Conservation (phyloP, 2,797 vertebrate species). For the Parambassis ranga region DNA sequence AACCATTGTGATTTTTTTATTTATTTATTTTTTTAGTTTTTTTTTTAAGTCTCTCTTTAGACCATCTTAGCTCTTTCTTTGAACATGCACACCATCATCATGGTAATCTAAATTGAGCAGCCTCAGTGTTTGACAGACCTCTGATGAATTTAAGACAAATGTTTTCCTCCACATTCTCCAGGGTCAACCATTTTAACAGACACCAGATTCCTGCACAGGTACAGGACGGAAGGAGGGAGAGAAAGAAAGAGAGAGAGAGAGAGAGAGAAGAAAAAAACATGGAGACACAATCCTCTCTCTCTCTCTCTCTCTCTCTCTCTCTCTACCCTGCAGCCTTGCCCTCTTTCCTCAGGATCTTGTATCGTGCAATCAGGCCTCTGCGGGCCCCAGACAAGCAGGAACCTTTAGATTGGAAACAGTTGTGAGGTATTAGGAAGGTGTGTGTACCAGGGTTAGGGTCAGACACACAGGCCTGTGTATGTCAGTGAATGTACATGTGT, state of each 20-base stretch:
- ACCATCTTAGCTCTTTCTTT: not conserved
- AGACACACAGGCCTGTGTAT: constrained; percentile 50
- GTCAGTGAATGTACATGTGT: constrained; percentile 34
- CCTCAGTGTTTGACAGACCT: constrained; percentile 58
- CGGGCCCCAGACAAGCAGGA: constrained; percentile 84
- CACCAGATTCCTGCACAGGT: constrained; percentile 70
- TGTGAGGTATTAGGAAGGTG: constrained; percentile 82
- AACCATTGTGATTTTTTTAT: too few relatives aligned
- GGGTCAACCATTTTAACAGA: constrained; percentile 52
- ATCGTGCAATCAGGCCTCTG: constrained; percentile 82
- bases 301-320: constrained; percentile 24
- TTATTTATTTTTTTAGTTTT: too few relatives aligned
- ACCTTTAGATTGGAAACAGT: constrained; percentile 88
- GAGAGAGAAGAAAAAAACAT: constrained; percentile 27
- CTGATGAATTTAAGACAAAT: constrained; percentile 63
- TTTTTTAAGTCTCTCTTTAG: too few relatives aligned
- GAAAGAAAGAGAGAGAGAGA: constrained; percentile 31
- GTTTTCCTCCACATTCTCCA: constrained; percentile 58
- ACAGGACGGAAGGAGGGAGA: constrained; percentile 43
- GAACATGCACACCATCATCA: constrained; percentile 30
- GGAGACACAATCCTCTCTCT: constrained; percentile 18
- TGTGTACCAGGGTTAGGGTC: constrained; percentile 68
- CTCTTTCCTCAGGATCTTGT: constrained; percentile 73
- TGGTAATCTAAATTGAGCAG: constrained; percentile 31
- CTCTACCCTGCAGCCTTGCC: constrained; percentile 65